Evolutionary conservation across 2,113 vertebrate species (phyloP), one percentile per base, ranked within the genome.

Genomic region (Rana temporaria): DNA sequence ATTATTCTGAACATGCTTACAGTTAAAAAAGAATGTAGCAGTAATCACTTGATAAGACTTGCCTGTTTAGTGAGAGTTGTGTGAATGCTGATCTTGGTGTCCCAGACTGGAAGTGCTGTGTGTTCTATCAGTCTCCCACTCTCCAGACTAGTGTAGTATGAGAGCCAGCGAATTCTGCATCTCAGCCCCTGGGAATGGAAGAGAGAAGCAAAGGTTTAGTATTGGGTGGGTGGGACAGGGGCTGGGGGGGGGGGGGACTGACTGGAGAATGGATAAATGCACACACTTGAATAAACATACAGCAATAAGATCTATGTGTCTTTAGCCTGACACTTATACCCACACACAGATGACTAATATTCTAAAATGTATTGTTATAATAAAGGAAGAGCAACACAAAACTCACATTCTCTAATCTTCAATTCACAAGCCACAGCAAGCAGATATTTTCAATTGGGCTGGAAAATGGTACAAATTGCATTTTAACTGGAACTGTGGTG

Each of bases 141-240:
- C 6, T 12, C 67, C 67, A 48, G 34, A 38, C 34, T 38, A 38
- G 34, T 38, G 34, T 38, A 38, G 34, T 15, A 34, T 9, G 67
- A n/a, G 65, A 68, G 5, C 48, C 6, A 11, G 48, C 3, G 53
- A 32, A 56, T n/a, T 6, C 24, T 26, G 42, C 38, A 18, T 11
- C 24, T 20, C 38, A 38, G 52, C 20, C 52, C n/a, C 18, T 20
- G 64, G 59, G 65, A 19, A 64, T 42, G 26, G 15, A 69, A 22
- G 32, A 69, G 38, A 34, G 59, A 57, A 56, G 32, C 30, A 32
- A 60, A 52, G 60, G 52, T 14, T 32, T 22, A 78, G 52, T 5
- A 32, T 56, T 18, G 26, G 20, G 66, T 70, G 65, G 78, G 78
- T 22, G 78, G 65, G 66, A 8, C 30, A 20, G 14, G 65, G 24